These are phyloP conservation scores for Tachycineta bicolor DNA, from an alignment of 2,113 vertebrate species.

Conservation along the genomic window DNA sequence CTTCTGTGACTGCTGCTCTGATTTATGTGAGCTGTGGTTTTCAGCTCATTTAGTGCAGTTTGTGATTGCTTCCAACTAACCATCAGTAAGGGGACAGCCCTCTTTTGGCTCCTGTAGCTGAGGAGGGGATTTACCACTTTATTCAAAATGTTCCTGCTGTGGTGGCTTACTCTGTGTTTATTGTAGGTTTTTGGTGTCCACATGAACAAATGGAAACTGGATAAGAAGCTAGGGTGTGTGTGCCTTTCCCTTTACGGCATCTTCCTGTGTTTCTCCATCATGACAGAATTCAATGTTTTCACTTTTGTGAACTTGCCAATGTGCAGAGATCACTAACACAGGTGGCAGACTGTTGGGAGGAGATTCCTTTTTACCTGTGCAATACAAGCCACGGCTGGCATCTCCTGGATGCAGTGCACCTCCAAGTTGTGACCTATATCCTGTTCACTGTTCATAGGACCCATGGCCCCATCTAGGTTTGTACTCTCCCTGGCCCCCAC, in stretches of 20 bases:
- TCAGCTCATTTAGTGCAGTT: neutral
- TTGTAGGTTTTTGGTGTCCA: constrained; percentile 92
- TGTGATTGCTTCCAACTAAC: neutral
- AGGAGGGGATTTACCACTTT: neutral
- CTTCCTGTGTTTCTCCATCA: constrained; percentile 98
- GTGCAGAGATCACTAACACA: constrained; percentile 85
- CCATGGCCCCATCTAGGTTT: constrained; percentile 27
- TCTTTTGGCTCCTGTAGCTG: neutral
- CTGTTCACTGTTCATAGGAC: constrained; percentile 57
- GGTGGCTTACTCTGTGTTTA: constrained; percentile 28
- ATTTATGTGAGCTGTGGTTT: neutral
- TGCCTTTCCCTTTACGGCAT: constrained; percentile 92
- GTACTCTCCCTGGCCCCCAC: neutral
- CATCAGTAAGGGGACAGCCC: neutral
- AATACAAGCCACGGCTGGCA: constrained; percentile 74
- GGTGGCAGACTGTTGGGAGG: constrained; percentile 49
- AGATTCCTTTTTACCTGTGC: constrained; percentile 77
- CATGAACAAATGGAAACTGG: constrained; percentile 94
- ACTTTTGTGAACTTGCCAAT: constrained; percentile 98
- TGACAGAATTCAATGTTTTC: constrained; percentile 99
- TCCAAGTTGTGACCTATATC: constrained; percentile 30
- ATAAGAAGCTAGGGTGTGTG: constrained; percentile 87
- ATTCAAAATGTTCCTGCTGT: neutral
- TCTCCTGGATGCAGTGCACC: constrained; percentile 40
- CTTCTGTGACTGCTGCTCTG: neutral